Evolutionary conservation across 1,140 invertebrate genomes (phyloP).

Genomic region (Paramacrobiotus metropolitanus): DNA sequence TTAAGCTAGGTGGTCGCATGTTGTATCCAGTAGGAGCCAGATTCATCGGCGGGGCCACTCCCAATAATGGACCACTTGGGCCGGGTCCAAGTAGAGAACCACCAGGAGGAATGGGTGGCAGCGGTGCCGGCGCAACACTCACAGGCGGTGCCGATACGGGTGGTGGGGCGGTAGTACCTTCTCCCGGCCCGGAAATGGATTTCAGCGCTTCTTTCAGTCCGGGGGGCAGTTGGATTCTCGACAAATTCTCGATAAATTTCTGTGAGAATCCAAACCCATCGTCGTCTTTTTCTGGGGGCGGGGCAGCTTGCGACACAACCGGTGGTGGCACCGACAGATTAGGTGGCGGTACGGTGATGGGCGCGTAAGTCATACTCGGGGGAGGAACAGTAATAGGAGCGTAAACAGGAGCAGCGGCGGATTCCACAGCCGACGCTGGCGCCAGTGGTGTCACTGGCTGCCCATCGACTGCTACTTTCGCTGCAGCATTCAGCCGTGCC

Average conservation of each 20-base stretch:
- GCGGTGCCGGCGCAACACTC: background rate
- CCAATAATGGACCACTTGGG: background rate
- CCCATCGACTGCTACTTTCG: background rate
- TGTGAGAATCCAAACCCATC: background rate
- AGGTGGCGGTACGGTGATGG: background rate
- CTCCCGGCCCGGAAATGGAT: background rate
- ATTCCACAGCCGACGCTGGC: background rate
- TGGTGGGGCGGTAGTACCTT: background rate
- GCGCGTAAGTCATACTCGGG: background rate
- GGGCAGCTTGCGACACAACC: background rate
- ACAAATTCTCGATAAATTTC: background rate
- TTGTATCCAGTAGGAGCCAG: background rate
- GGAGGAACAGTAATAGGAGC: background rate
- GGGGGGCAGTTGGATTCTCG: background rate
- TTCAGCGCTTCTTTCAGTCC: background rate
- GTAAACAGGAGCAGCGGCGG: background rate
- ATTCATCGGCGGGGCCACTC: background rate
- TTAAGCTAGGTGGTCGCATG: background rate
- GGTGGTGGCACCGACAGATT: no score
- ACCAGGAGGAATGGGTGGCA: background rate
- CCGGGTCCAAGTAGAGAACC: background rate
- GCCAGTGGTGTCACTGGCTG: background rate
- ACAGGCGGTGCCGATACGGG: background rate
- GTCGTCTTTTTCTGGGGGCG: background rate
- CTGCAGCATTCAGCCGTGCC: background rate